Conservation (phyloP, 2,888 invertebrate genomes). For the Meta bourneti region DNA sequence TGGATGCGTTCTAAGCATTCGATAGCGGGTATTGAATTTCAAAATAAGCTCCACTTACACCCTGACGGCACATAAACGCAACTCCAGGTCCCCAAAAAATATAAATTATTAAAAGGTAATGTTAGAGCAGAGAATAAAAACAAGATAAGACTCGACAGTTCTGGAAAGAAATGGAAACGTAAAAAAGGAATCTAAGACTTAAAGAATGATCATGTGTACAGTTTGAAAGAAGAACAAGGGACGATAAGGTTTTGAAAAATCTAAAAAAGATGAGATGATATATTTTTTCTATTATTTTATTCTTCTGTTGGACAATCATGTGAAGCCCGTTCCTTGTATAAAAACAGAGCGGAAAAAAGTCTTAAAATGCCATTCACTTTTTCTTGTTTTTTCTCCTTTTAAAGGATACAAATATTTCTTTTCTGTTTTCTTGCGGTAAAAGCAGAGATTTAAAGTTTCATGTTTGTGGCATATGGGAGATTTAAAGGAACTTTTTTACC, state of each 20-base stretch:
- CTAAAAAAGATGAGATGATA: slow-evolving; percentile 40
- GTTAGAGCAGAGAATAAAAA: background rate
- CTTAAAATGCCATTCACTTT: slow-evolving; percentile 51
- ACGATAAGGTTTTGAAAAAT: slow-evolving; percentile 36
- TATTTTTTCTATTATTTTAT: slow-evolving; percentile 30
- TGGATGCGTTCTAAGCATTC: background rate
- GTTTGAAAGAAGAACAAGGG: slow-evolving; percentile 15
- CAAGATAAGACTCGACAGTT: background rate
- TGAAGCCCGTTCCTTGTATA: slow-evolving; percentile 44
- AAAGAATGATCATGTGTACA: slow-evolving; percentile 36
- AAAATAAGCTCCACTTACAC: background rate
- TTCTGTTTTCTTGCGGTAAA: slow-evolving; percentile 53
- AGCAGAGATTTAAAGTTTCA: slow-evolving; percentile 57
- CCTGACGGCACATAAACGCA: no score
- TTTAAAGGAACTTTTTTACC: slow-evolving; percentile 11
- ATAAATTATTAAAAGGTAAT: slow-evolving; percentile 21
- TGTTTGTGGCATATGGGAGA: slow-evolving; percentile 30
- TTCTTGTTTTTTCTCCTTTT: slow-evolving; percentile 44
- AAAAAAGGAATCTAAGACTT: slow-evolving; percentile 14
- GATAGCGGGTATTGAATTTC: background rate
- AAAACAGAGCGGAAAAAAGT: slow-evolving; percentile 42
- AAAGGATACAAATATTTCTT: slow-evolving; percentile 55
- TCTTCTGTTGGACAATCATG: slow-evolving; percentile 48
- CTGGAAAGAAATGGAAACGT: background rate
- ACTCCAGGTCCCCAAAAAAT: background rate